A percentile compares a stretch with the other conserved stretches of the same genome.
Evolutionary conservation across 2,797 vertebrate species (phyloP).

Genomic region (Hydrolagus colliei): DNA sequence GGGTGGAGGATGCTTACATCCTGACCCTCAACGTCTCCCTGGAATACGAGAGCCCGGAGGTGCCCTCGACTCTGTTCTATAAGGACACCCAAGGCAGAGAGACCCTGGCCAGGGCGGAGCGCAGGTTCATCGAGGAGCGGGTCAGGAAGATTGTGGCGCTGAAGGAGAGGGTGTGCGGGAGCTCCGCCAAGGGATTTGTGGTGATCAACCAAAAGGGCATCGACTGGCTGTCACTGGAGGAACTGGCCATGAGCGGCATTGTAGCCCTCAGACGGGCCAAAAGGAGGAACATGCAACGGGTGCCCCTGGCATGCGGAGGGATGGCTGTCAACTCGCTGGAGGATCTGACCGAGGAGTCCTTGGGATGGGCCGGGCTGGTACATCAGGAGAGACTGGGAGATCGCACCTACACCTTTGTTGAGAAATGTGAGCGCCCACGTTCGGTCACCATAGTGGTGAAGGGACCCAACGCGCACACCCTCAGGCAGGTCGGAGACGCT

Average conservation of each 20-base stretch:
- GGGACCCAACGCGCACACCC: conserved; percentile 9
- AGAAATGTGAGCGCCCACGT: neutral
- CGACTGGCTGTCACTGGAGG: neutral
- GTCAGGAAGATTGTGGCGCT: conserved; percentile 9
- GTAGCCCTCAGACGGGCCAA: conserved; percentile 22
- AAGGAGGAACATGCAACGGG: conserved; percentile 12
- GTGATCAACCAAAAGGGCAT: conserved; percentile 33
- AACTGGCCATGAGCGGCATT: conserved; percentile 3
- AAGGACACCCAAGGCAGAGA: neutral
- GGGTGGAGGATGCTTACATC: conserved; percentile 24
- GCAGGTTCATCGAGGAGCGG: neutral
- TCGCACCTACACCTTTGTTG: conserved; percentile 28
- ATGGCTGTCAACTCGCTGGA: conserved; percentile 1
- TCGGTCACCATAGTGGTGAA: neutral
- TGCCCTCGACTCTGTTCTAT: conserved; percentile 1
- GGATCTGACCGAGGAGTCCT: neutral
- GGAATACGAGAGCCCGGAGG: neutral
- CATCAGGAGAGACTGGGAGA: conserved; percentile 21
- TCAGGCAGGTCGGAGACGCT: conserved; percentile 10
- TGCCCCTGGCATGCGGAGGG: conserved; percentile 27
- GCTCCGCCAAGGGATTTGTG: conserved; percentile 22
- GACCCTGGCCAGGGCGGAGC: neutral
- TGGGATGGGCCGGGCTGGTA: conserved; percentile 27
- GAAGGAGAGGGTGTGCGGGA: conserved; percentile 15
- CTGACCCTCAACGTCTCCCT: conserved; percentile 21